Percentiles rank a stretch among this genome's conserved stretches.
These are phyloP conservation scores for Brachionus angularis DNA, from an alignment of 1,140 invertebrate species.

Conservation along the genomic window DNA sequence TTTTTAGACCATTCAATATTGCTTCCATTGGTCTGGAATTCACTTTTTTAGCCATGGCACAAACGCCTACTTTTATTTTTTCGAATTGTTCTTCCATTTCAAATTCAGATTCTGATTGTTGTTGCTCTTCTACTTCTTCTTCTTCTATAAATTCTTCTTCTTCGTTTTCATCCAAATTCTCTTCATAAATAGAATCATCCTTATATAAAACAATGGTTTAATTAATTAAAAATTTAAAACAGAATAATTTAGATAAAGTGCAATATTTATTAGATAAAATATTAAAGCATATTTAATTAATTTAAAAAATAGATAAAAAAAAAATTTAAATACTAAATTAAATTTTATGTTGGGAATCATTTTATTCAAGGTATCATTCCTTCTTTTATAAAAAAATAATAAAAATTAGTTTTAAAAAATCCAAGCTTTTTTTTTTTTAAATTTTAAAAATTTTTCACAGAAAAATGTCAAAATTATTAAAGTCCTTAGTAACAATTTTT, in stretches of 20 bases:
- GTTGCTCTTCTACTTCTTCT: background rate
- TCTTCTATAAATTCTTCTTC: constrained; percentile 15
- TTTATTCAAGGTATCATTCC: too few species aligned
- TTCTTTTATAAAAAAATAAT: too few species aligned
- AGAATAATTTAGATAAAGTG: background rate
- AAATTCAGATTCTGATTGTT: background rate
- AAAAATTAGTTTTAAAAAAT: too few species aligned
- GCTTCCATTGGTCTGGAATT: constrained; percentile 98
- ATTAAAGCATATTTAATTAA: too few species aligned
- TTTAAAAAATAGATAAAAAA: too few species aligned
- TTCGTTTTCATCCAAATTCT: constrained; percentile 17
- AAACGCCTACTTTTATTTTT: constrained; percentile 80
- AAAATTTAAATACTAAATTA: too few species aligned
- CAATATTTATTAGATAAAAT: too few species aligned
- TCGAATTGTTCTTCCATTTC: constrained; percentile 36
- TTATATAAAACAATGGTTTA: background rate
- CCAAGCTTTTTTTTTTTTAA: too few species aligned
- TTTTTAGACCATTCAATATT: constrained; percentile 84
- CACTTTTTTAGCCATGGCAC: constrained; percentile 97
- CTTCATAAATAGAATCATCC: background rate
- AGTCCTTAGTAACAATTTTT: too few species aligned
- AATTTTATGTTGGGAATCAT: too few species aligned
- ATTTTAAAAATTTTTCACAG: too few species aligned
- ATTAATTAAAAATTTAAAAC: background rate
- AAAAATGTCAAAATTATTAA: too few species aligned